These are phyloP conservation scores for Drosophila quinaria DNA, from an alignment of 2,888 invertebrate species.

Conservation along the genomic window DNA sequence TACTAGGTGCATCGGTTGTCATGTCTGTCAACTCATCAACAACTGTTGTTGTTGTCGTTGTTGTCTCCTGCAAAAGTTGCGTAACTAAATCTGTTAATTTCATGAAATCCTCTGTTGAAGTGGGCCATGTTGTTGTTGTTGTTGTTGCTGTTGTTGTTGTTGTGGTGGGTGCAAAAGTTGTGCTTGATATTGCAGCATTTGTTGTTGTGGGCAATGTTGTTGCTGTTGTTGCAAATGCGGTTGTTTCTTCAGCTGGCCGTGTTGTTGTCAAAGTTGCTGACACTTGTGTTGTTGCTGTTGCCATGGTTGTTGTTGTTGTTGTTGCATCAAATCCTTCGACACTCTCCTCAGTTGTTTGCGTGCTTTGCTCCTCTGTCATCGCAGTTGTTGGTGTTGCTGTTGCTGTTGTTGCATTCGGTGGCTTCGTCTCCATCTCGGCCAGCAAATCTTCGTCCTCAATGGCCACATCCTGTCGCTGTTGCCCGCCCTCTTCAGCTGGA, in stretches of 20 bases:
- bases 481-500: constrained; percentile 41
- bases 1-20: constrained; percentile 31
- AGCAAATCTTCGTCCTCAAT: constrained; percentile 47
- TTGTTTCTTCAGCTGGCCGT: constrained; percentile 9
- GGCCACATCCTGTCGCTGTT: constrained; percentile 51
- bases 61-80: constrained; percentile 50
- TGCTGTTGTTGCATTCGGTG: neutral
- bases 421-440: constrained; percentile 19
- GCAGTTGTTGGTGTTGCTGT: constrained; percentile 4
- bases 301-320: neutral
- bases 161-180: constrained; percentile 1
- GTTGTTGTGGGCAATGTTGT: constrained; percentile 15
- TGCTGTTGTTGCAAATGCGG: neutral
- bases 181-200: constrained; percentile 2
- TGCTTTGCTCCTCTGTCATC: constrained; percentile 17
- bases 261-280: constrained; percentile 2
- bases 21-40: constrained; percentile 12
- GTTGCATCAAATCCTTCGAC: neutral
- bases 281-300: neutral
- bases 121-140: constrained; percentile 45
- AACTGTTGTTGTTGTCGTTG: constrained; percentile 32
- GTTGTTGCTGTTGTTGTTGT: constrained; percentile 10
- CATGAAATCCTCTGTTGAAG: constrained; percentile 64
- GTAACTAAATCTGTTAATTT: constrained; percentile 61
- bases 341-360: constrained; percentile 8